phyloP scores from a whole-genome alignment of 2,888 invertebrate genomes.

The Drosophila atripex region DNA sequence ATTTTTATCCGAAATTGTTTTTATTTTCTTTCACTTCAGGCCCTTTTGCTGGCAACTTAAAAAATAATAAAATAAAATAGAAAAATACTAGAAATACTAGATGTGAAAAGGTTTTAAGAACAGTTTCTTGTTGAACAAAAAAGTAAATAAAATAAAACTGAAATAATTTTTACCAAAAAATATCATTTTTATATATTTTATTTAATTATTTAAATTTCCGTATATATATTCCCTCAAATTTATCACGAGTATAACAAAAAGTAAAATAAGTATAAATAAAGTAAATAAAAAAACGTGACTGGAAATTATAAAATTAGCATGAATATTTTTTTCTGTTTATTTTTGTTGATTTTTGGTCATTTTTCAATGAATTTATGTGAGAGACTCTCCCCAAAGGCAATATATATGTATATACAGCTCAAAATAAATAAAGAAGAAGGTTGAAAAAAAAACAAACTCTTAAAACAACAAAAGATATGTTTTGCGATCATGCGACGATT shows the following conservation, averaged over 20 bases:
- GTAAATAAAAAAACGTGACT: conserved; percentile 68
- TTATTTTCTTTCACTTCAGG: conserved; percentile 6
- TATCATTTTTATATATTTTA: too few species aligned
- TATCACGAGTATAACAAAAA: background rate
- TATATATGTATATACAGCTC: conserved; percentile 15
- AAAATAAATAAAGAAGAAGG: conserved; percentile 20
- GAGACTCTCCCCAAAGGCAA: background rate
- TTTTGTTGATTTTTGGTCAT: conserved; percentile 44
- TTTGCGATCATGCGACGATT: too few species aligned
- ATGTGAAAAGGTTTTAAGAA: too few species aligned
- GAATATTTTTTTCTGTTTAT: conserved; percentile 53
- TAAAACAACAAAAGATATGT: conserved; percentile 27
- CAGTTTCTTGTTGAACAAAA: too few species aligned
- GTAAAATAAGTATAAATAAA: conserved; percentile 32
- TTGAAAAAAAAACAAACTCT: background rate
- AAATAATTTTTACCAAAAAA: too few species aligned
- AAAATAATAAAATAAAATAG: conserved; percentile 34
- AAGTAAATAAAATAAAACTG: too few species aligned
- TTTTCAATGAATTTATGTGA: conserved; percentile 27
- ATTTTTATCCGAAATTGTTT: conserved; percentile 40
- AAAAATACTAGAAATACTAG: too few species aligned
- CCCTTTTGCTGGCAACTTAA: conserved; percentile 33
- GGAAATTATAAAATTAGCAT: conserved; percentile 66
- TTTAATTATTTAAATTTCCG: too few species aligned
- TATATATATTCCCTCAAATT: background rate